Base-by-base conservation (phyloP, 2,797 vertebrate species). In the Staurois parvus region DNA sequence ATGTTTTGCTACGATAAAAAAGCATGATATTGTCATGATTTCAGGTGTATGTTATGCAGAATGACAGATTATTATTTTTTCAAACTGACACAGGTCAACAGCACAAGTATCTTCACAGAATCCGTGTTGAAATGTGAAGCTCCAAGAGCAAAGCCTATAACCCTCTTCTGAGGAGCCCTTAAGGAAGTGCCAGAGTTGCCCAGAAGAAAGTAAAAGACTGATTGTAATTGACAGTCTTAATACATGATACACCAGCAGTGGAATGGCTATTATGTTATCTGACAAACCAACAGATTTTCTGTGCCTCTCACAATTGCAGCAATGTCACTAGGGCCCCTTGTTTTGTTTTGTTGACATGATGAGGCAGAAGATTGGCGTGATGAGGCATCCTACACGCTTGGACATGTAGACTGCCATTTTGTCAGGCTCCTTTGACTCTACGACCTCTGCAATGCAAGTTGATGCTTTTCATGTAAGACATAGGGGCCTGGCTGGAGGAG, bases 381-480 rank as follows among this genome's bases (percentile, higher is more conserved):
- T 29, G n/a, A 79, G 40, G 26, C 64, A 48, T 64, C 37, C 13
- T 62, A 59, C 85, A 79, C 66, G 85, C 56, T n/a, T 56, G n/a
- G 80, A 73, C 85, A 73, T 24, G 85, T 70, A 77, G n/a, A 64
- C 13, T 28, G 24, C 68, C 74, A 79, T 56, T 48, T 37, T 70
- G 73, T 26, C 17, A 24, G 81, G 28, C 56, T 59, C 77, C 67
- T 19, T 62, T 68, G 40, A 83, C 74, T 30, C 52, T 70, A 24
- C 83, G 68, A 86, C 85, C 80, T 86, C 37, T 83, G 26, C 59
- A 64, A n/a, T 67, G 77, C 37, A 32, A 52, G 66, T 72, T 45
- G 72, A 76, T 72, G 32, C 37, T 52, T 66, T 30, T 24, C 34
- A 32, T 21, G 52, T 72, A 64, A 11, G 74, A 77, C 66, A 76